Evolutionary conservation across 2,888 invertebrate species (phyloP).

Genomic region (Podotricha telesiphe): DNA sequence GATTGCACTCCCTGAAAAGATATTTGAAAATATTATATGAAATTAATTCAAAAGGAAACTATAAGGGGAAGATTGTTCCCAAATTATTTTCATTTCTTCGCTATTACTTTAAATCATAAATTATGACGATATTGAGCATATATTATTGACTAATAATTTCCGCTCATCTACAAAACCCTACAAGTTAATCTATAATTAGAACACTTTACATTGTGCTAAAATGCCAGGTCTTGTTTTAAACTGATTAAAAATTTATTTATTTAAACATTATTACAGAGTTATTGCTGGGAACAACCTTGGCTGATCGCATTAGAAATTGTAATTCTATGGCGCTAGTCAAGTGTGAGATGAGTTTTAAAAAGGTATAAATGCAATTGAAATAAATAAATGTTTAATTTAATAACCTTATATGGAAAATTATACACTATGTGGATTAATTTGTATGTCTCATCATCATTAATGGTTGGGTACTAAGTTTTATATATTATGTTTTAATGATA

Average conservation of each 20-base stretch:
- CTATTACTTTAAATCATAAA: too few relatives aligned
- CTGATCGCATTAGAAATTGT: conserved; percentile 29
- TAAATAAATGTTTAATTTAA: conserved; percentile 10
- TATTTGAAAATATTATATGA: too few relatives aligned
- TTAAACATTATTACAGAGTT: conserved; percentile 14
- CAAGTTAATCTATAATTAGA: not conserved
- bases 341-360: conserved; percentile 33
- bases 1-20: too few relatives aligned
- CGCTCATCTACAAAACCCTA: not conserved
- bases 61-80: too few relatives aligned
- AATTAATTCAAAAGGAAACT: too few relatives aligned
- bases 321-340: conserved; percentile 27
- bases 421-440: not conserved
- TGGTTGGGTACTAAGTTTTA: conserved; percentile 3
- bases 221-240: not conserved
- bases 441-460: not conserved
- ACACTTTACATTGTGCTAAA: not conserved
- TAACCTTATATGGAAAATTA: conserved; percentile 4
- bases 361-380: conserved; percentile 17
- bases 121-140: too few relatives aligned
- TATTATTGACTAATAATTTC: too few relatives aligned
- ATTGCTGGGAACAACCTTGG: conserved; percentile 24
- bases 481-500: conserved; percentile 3
- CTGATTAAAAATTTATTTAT: conserved; percentile 14
- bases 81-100: too few relatives aligned